Conservation (phyloP, 1,140 invertebrate species). For the Capitella teleta region DNA sequence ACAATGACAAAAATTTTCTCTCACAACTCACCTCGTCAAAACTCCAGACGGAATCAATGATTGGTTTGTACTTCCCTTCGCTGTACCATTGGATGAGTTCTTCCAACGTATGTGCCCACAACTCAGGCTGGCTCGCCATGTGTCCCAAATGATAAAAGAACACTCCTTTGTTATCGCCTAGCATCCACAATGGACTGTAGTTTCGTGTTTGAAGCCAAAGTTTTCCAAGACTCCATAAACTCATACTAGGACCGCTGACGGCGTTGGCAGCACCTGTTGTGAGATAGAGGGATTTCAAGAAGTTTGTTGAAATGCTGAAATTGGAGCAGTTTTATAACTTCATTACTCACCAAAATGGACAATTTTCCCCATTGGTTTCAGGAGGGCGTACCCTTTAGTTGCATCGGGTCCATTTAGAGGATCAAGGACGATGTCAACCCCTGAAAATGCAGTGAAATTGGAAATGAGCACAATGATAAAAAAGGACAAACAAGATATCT, state of each 20-base stretch:
- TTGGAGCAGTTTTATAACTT: too few relatives aligned
- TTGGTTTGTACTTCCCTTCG: constrained; percentile 65
- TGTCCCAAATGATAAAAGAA: constrained; percentile 4
- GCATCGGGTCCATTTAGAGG: constrained; percentile 6
- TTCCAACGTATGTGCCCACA: too few relatives aligned
- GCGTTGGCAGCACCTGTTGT: constrained; percentile 3
- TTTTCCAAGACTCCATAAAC: constrained; percentile 3
- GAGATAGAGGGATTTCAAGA: background rate
- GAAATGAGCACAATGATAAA: too few relatives aligned
- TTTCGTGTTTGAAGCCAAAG: background rate
- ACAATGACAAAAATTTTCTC: too few relatives aligned
- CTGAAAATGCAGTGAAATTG: too few relatives aligned
- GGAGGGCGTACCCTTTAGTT: constrained; percentile 7
- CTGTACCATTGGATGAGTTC: too few relatives aligned
- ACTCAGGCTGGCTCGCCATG: too few relatives aligned
- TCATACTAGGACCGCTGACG: background rate
- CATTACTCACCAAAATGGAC: constrained; percentile 8
- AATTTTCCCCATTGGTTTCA: constrained; percentile 10
- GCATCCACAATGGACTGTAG: constrained; percentile 4
- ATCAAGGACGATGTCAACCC: constrained; percentile 10
- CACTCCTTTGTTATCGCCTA: constrained; percentile 4
- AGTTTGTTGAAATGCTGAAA: too few relatives aligned
- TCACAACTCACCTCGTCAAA: constrained; percentile 64
- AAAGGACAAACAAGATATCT: too few relatives aligned
- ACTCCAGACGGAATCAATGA: constrained; percentile 73